Conservation (phyloP, 2,888 invertebrate genomes). For the Drosophila colorata region DNA sequence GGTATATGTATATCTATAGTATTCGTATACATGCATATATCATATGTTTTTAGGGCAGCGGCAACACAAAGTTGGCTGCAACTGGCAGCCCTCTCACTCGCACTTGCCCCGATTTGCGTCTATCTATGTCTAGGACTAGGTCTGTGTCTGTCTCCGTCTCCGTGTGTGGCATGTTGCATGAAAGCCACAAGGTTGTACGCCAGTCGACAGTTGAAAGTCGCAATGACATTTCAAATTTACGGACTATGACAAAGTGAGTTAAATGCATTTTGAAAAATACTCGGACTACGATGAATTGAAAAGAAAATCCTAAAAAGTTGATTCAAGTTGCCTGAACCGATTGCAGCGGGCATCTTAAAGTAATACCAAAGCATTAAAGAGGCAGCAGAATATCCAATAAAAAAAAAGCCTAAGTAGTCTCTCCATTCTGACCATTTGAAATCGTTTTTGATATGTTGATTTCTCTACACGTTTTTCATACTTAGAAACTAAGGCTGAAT, state of each 20-base stretch:
- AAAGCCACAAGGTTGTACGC: conserved; percentile 74
- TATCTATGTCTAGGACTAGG: conserved; percentile 1
- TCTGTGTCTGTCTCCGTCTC: neutral
- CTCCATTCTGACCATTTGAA: no score
- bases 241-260: conserved; percentile 78
- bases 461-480: neutral
- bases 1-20: no score
- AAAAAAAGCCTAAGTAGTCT: no score
- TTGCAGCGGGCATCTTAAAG: neutral
- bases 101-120: conserved; percentile 18
- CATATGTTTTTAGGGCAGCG: conserved; percentile 10
- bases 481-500: no score
- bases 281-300: conserved; percentile 46
- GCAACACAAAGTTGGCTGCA: conserved; percentile 9
- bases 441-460: no score
- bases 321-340: conserved; percentile 1
- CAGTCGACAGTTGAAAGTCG: conserved; percentile 65
- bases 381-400: neutral
- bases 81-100: conserved; percentile 23
- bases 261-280: conserved; percentile 74
- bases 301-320: conserved; percentile 41
- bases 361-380: neutral
- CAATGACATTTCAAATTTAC: conserved; percentile 80
- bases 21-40: conserved; percentile 10
- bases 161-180: conserved; percentile 47